Percentiles rank a stretch among this genome's conserved stretches.
Conservation (phyloP, 2,888 invertebrate genomes). For the Diplolepis rosae region DNA sequence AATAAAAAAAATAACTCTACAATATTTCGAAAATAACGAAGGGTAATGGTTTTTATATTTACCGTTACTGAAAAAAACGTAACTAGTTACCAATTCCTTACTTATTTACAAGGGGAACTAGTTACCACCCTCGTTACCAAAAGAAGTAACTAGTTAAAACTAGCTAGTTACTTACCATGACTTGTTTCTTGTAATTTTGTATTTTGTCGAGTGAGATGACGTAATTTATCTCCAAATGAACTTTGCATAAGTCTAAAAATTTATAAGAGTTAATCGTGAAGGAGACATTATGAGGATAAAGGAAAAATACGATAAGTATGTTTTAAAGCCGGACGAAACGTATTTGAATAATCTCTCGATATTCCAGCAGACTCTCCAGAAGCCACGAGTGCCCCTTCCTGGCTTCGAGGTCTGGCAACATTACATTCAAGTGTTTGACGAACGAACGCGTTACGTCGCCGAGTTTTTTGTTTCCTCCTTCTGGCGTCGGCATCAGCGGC, state of each 20-base stretch:
- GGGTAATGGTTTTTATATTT: too few relatives aligned
- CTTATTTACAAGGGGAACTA: too few relatives aligned
- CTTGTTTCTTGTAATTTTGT: too few relatives aligned
- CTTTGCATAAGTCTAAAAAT: constrained; percentile 9
- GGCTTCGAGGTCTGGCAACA: constrained; percentile 65
- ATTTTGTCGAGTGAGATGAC: too few relatives aligned
- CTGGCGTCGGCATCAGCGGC: constrained; percentile 68
- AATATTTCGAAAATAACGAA: too few relatives aligned
- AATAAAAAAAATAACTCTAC: too few relatives aligned
- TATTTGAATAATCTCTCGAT: constrained; percentile 72
- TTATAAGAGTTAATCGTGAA: constrained; percentile 4
- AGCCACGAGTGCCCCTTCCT: constrained; percentile 58
- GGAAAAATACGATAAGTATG: constrained; percentile 60
- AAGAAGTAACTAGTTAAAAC: too few relatives aligned
- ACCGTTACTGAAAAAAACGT: too few relatives aligned
- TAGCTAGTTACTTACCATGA: too few relatives aligned
- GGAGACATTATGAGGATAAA: not conserved
- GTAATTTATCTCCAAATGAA: not conserved
- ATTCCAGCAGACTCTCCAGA: constrained; percentile 67
- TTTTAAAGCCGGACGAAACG: constrained; percentile 67
- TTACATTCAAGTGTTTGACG: constrained; percentile 72
- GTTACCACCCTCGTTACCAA: too few relatives aligned
- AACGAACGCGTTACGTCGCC: constrained; percentile 67
- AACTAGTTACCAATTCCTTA: too few relatives aligned
- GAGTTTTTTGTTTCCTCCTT: constrained; percentile 66